Evolutionary conservation across 2,113 vertebrate species (phyloP).

Genomic region (human): GRCh38 chr2:60318001-60318500

Average conservation of each 20-base stretch:
- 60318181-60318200: conserved; percentile 9
- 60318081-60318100: conserved; percentile 78
- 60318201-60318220: conserved; percentile 18
- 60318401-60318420: not conserved
- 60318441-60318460: not conserved
- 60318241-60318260: not conserved
- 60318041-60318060: conserved; percentile 62
- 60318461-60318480: not conserved
- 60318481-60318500: not conserved
- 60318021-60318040: conserved; percentile 31
- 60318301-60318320: not conserved
- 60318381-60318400: not conserved
- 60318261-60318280: not conserved
- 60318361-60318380: not conserved
- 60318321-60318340: conserved; percentile 3
- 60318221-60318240: conserved; percentile 64
- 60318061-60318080: conserved; percentile 75
- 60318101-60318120: conserved; percentile 79
- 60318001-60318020: conserved; percentile 65
- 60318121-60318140: not conserved
- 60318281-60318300: not conserved
- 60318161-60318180: not conserved
- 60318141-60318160: not conserved
- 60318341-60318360: not conserved
- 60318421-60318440: not conserved